A percentile compares a stretch with the other conserved stretches of the same genome.
Evolutionary conservation across 2,888 invertebrate genomes (phyloP).

Genomic region (Odontocerum albicorne): DNA sequence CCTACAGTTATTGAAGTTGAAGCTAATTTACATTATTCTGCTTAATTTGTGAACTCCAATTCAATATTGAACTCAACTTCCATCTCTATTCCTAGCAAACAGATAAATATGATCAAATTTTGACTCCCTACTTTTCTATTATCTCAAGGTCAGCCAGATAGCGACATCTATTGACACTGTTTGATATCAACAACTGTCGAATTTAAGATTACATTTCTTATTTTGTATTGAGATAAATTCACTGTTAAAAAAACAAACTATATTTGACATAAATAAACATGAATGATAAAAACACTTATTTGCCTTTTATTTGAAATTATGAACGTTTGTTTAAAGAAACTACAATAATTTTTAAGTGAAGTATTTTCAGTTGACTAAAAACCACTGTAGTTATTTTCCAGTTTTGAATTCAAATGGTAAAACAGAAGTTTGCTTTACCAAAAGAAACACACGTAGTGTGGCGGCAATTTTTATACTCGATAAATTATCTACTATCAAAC

Average conservation of each 20-base stretch:
- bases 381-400: slow-evolving; percentile 15
- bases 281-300: too few relatives aligned
- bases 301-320: background rate
- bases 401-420: slow-evolving; percentile 10
- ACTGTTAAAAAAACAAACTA: too few relatives aligned
- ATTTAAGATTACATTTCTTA: background rate
- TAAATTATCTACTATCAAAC: too few relatives aligned
- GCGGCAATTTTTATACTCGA: too few relatives aligned
- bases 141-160: background rate
- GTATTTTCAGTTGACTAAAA: slow-evolving; percentile 8
- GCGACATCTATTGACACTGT: slow-evolving; percentile 4
- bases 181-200: background rate
- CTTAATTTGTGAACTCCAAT: too few relatives aligned
- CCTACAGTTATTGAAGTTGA: too few relatives aligned
- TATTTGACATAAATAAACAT: too few relatives aligned
- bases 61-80: too few relatives aligned
- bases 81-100: background rate
- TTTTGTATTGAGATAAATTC: too few relatives aligned
- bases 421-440: background rate
- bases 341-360: background rate
- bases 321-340: too few relatives aligned
- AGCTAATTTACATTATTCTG: too few relatives aligned
- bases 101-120: background rate
- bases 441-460: slow-evolving; percentile 1
- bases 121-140: slow-evolving; percentile 5